Evolutionary conservation across 2,888 invertebrate species (phyloP), one percentile per base, ranked within the genome.

Genomic region (Hemicrepidius hirtus): DNA sequence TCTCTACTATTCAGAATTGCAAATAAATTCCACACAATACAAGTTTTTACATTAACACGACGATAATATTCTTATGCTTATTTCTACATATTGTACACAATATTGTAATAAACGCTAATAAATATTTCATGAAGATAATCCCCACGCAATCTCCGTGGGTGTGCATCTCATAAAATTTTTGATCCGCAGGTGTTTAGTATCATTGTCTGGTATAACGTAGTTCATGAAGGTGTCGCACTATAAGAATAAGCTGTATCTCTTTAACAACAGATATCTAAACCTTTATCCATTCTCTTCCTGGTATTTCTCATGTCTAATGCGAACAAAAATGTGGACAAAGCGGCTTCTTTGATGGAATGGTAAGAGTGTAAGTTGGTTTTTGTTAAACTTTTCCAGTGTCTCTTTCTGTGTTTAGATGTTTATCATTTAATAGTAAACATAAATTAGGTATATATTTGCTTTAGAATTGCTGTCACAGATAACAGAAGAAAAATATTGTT

Each of bases 51-150:
- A 46, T 46, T 46, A 46, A 46, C 46, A 46, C 46, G 16, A 20
- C 16, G 46, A 46, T 46, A 46, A 46, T 46, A 46, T 46, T 46
- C 50, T 50, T 50, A 50, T 50, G 50, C 50, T 24, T 50, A 50
- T 50, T 50, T 50, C 50, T 50, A 50, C 35, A 35, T 57, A 57
- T 35, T 57, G 35, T 57, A 35, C 57, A 57, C 37, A 37, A 20
- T 57, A 57, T 57, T 57, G 57, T 57, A 57, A 57, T 57, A 37
- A 57, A 57, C 16, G 37, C 37, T 57, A 35, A 57, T 57, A 57
- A 57, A 57, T 57, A 57, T 57, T 57, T 57, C 57, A 57, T 57
- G 57, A 57, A 57, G 35, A 57, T 37, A 57, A 32, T 57, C n/a
- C 57, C 50, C 35, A 12, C 37, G 28, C 57, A 18, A 6, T 2